A percentile compares a stretch with the other conserved stretches of the same genome.
phyloP scores from a whole-genome alignment of 2,797 vertebrate species.

The Masticophis lateralis region DNA sequence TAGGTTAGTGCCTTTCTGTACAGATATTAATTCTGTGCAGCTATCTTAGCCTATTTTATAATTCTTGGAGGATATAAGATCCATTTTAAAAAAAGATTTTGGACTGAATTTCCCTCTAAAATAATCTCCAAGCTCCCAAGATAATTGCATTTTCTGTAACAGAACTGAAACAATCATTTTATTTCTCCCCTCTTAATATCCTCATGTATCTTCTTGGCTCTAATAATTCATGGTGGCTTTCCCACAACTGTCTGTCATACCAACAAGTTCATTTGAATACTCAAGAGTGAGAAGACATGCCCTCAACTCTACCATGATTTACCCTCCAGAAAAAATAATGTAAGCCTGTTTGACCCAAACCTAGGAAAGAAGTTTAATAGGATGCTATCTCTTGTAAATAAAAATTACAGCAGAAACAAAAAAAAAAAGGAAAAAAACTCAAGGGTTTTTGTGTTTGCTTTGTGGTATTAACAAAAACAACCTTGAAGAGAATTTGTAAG shows the following conservation, averaged over 20 bases:
- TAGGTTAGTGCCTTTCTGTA: background rate
- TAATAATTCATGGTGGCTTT: background rate
- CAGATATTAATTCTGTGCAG: background rate
- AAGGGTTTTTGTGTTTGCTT: background rate
- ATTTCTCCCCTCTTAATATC: background rate
- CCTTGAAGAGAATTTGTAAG: constrained; percentile 28
- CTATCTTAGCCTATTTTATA: background rate
- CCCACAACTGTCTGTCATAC: background rate
- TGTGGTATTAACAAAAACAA: constrained; percentile 42
- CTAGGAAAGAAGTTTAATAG: background rate
- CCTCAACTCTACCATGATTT: background rate
- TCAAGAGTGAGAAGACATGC: background rate
- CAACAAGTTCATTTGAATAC: background rate
- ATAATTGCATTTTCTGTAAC: background rate
- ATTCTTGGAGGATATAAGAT: background rate
- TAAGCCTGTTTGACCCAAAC: background rate
- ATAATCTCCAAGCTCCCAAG: background rate
- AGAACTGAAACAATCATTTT: background rate
- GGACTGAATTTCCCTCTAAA: background rate
- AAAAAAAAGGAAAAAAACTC: background rate
- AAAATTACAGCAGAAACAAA: background rate
- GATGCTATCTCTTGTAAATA: background rate
- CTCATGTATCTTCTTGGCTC: background rate
- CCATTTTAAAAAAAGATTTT: background rate
- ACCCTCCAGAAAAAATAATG: background rate